Evolutionary conservation across 2,113 vertebrate species (phyloP).

Genomic region (Chaetodon auriga): DNA sequence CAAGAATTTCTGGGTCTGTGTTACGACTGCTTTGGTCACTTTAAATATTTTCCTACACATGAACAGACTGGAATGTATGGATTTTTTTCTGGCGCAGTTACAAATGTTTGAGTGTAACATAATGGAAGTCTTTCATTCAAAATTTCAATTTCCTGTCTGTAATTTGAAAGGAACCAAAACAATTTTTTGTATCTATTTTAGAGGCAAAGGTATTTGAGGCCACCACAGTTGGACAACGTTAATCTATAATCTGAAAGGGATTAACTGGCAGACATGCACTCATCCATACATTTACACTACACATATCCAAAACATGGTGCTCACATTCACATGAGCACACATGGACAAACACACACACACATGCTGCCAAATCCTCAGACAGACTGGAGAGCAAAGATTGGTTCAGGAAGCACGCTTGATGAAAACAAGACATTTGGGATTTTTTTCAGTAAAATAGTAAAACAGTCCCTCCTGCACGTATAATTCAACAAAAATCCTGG

Average conservation of each 20-base stretch:
- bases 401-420: conserved; percentile 58
- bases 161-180: not conserved
- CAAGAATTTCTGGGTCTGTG: not conserved
- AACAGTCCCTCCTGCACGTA: conserved; percentile 44
- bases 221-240: not conserved
- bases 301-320: not conserved
- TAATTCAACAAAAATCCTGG: conserved; percentile 48
- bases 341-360: conserved; percentile 12
- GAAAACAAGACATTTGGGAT: conserved; percentile 68
- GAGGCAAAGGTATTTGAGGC: not conserved
- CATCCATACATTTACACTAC: not conserved
- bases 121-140: not conserved
- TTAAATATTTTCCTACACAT: not conserved
- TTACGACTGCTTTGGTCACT: not conserved
- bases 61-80: not conserved
- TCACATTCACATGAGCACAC: conserved; percentile 24
- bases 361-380: conserved; percentile 31
- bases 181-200: not conserved
- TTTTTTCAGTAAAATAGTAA: conserved; percentile 54
- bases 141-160: not conserved
- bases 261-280: conserved; percentile 5
- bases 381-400: conserved; percentile 18
- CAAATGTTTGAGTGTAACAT: not conserved
- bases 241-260: conserved; percentile 7
- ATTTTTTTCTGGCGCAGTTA: not conserved